Conservation (phyloP, 2,113 vertebrate species). For the Cephalopholis sonnerati region DNA sequence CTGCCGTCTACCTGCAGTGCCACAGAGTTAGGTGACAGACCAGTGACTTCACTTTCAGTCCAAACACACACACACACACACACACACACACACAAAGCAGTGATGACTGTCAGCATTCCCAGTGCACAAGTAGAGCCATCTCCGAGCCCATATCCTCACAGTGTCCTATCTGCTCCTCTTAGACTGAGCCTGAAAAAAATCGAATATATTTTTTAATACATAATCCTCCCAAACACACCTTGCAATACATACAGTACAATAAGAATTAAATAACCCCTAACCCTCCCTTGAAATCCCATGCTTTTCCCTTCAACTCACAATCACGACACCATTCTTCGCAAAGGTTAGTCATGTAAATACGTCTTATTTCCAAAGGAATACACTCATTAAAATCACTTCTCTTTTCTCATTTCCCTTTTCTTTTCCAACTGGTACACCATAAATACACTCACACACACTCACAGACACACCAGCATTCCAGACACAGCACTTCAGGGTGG, state of each 20-base stretch:
- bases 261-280: slow-evolving; percentile 70
- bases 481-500: slow-evolving; percentile 69
- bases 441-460: slow-evolving; percentile 41
- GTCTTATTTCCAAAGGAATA: slow-evolving; percentile 61
- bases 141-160: slow-evolving; percentile 33
- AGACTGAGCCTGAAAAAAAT: slow-evolving; percentile 27
- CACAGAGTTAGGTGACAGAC: slow-evolving; percentile 39
- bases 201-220: slow-evolving; percentile 37
- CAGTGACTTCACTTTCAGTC: slow-evolving; percentile 43
- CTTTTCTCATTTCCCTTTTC: slow-evolving; percentile 50
- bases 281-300: slow-evolving; percentile 61
- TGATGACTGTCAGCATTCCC: slow-evolving; percentile 42
- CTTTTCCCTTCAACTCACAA: slow-evolving; percentile 69
- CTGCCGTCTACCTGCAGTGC: slow-evolving; percentile 37
- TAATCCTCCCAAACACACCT: slow-evolving; percentile 45
- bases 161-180: slow-evolving; percentile 50
- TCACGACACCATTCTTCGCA: slow-evolving; percentile 75
- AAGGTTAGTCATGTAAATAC: slow-evolving; percentile 74
- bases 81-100: slow-evolving; percentile 43
- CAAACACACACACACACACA: slow-evolving; percentile 33
- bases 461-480: slow-evolving; percentile 65
- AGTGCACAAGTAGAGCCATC: slow-evolving; percentile 37
- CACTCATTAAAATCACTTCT: slow-evolving; percentile 61
- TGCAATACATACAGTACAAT: slow-evolving; percentile 68
- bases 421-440: slow-evolving; percentile 54